Base-by-base conservation (phyloP, 2,113 vertebrate species). In the Crotalus viridis region DNA sequence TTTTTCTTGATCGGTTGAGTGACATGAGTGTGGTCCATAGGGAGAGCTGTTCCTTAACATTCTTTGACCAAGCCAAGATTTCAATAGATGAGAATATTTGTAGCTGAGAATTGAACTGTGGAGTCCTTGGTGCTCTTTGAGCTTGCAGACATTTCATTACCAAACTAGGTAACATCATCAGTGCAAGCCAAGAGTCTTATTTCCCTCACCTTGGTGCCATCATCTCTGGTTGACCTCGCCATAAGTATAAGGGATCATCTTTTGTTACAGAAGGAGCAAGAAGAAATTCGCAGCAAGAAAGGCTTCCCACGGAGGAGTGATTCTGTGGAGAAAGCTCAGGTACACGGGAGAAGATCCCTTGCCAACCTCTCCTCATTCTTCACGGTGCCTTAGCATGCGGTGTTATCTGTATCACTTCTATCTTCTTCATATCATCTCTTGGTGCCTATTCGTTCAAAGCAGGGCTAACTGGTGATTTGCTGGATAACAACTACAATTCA, bases 281-380 rank as follows among this genome's bases (percentile, higher is more conserved):
- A 97, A 0, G 95, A 95, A 96, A 97, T 98, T 0, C 95, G 97
- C 92, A 92, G 92, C 3, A 85, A 10, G 93, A 98, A 96, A 89
- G 95, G 97, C 57, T 89, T 97, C 96, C 97, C 90, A 94, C 98
- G 98, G n/a, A 98, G 97, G 33, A 98, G 98, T 0, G 98, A 98
- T 61, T 98, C 98, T 0, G 97, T 98, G 98, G 98, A 98, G 96
- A 98, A 98, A 94, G 98, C 97, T 33, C 98, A 98, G 85, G 98
- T 98, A 97, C 91, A 96, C 97, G 2, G 10, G 1, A 2, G 0
- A 26, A 55, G 33, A 59, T 6, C 39, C 8, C 55, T 54, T 0
- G 19, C 21, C n/a, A 19, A 6, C 17, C 28, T 22, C 0, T 10
- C 21, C 26, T 9, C 1, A 24, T 74, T 2, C 51, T 89, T 46